Evolutionary conservation across 2,888 invertebrate species (phyloP).

Genomic region (Eubasilissa splendida): DNA sequence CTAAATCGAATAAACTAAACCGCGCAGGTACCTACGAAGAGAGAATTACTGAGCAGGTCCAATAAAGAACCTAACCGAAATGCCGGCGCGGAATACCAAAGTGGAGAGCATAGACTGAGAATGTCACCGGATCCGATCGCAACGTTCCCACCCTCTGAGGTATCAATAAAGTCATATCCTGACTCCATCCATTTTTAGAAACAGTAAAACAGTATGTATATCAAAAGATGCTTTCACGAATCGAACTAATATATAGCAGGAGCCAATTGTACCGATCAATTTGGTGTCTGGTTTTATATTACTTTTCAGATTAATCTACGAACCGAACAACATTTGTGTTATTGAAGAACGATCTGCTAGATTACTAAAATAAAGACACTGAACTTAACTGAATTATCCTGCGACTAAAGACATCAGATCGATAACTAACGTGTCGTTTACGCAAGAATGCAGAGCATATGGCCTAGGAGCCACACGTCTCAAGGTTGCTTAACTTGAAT

Average conservation of each 20-base stretch:
- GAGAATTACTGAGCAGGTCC: slow-evolving; percentile 17
- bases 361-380: not conserved
- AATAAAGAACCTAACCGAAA: slow-evolving; percentile 33
- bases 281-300: not conserved
- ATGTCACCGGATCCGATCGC: slow-evolving; percentile 43
- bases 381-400: not conserved
- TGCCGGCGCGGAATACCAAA: slow-evolving; percentile 41
- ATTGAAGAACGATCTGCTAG: not conserved
- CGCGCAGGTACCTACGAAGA: not conserved
- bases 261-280: not conserved
- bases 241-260: not conserved
- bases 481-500: too few species aligned
- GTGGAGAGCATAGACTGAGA: slow-evolving; percentile 30
- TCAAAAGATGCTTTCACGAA: not conserved
- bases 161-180: slow-evolving; percentile 37
- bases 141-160: slow-evolving; percentile 44
- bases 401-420: too few species aligned
- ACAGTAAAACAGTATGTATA: not conserved
- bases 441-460: too few species aligned
- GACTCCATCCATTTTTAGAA: not conserved
- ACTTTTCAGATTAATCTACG: not conserved
- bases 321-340: not conserved
- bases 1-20: not conserved
- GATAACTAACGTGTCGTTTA: too few species aligned
- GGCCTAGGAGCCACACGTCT: too few species aligned